Base-by-base conservation (phyloP, 1,140 invertebrate genomes). In the Arion vulgaris region DNA sequence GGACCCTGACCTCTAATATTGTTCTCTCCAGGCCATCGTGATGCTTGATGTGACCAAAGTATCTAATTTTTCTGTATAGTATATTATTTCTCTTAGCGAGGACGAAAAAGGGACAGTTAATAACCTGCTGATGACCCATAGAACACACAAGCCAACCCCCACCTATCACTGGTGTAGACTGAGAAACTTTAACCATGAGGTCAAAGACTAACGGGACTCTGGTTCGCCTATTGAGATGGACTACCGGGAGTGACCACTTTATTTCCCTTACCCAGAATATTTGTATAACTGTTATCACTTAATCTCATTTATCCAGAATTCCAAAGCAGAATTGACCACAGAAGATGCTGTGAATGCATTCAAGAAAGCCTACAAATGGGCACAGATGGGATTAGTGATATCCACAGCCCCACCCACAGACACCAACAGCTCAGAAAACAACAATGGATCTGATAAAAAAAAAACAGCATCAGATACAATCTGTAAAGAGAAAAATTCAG, bases 401-500 rank as follows among this genome's bases (percentile, higher is more conserved):
- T 92, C 91, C 53, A 91, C 91, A 28, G 90, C 89, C 39, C 88
- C 91, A n/a, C 91, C 91, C n/a, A 82, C 87, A n/a, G 90, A 92
- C n/a, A 82, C 72, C 7, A 83, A 72, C 13, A 82, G 81, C 1
- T 38, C 85, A 26, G 88, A 90, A 53, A 83, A 81, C 11, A 82
- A 85, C 45, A 81, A 86, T 38, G 85, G 85, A 0, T 80, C 87
- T 36, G 85, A 84, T 11, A 90, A 91, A 80, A 92, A 92, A 83
- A 92, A 92, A 84, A 90, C 85, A 76, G 86, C 88, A 32, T 79
- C 85, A 53, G 91, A 92, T 28, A 87, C 89, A 1, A 83, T 89
- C 9, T 92, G 92, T 84, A 90, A 90, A 80, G 91, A 92, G 73
- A 92, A 91, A 80, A 93, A 93, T 85, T 80, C 85, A n/a, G 89